A percentile compares a stretch with the other conserved stretches of the same genome.
Conservation (phyloP, 2,797 vertebrate genomes). For the Gallinago solitaria region DNA sequence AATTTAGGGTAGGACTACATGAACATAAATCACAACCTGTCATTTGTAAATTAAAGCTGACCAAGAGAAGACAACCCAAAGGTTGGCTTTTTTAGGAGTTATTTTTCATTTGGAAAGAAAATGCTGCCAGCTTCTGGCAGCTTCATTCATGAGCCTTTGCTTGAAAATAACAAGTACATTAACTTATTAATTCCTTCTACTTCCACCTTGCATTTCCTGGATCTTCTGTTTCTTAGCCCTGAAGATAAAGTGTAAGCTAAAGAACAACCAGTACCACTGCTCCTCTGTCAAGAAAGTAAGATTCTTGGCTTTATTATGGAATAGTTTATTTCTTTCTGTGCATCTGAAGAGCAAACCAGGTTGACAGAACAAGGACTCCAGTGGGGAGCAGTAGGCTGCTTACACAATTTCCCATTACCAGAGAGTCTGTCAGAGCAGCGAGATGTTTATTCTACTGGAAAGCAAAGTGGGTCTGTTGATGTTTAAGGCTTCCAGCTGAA, state of each 20-base stretch:
- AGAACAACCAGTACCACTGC: background rate
- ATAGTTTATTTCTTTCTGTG: background rate
- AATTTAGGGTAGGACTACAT: background rate
- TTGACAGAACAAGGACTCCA: slow-evolving; percentile 36
- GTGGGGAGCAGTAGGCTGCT: background rate
- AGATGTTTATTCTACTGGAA: slow-evolving; percentile 34
- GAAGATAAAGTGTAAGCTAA: background rate
- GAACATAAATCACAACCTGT: background rate
- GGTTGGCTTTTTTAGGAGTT: background rate
- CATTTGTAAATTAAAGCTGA: background rate
- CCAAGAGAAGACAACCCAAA: background rate
- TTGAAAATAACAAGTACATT: background rate
- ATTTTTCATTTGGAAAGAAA: background rate
- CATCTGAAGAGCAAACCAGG: background rate
- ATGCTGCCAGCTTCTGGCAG: background rate
- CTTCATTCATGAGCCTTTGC: background rate
- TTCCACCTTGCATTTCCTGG: background rate
- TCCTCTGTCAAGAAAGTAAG: background rate
- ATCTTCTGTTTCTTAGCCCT: background rate
- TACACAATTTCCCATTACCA: slow-evolving; percentile 3
- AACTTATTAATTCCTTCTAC: background rate
- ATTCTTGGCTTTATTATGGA: background rate
- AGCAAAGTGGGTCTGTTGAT: background rate
- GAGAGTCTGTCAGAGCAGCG: background rate
- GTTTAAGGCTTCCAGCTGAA: background rate